phyloP scores from a whole-genome alignment of 35 echinoderm and acorn worm genomes.

The Acanthaster planci region DNA sequence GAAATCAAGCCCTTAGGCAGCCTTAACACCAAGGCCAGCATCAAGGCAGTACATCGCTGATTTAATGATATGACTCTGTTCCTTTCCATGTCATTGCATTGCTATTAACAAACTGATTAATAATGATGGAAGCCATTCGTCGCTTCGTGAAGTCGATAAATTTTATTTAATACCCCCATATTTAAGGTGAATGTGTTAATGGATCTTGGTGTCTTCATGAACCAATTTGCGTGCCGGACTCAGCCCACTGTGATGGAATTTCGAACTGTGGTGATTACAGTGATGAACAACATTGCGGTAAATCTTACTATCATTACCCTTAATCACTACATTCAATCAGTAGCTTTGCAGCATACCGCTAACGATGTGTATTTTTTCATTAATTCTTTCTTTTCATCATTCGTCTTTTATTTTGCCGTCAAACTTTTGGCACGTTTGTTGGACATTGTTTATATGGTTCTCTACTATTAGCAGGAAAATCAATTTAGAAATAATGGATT shows the following conservation, averaged over 20 bases:
- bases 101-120: not conserved
- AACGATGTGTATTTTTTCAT: too few relatives aligned
- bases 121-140: not conserved
- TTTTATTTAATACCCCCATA: not conserved
- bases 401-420: too few relatives aligned
- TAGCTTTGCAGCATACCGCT: too few relatives aligned
- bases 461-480: too few relatives aligned
- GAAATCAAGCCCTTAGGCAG: not conserved
- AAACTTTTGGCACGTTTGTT: too few relatives aligned
- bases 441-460: too few relatives aligned
- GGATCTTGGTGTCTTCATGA: not conserved
- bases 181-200: not conserved
- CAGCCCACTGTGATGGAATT: not conserved
- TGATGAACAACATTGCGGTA: not conserved
- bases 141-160: not conserved
- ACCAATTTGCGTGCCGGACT: not conserved
- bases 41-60: not conserved
- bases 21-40: not conserved
- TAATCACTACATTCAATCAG: not conserved
- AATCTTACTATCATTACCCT: too few relatives aligned
- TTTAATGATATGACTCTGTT: not conserved
- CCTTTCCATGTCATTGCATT: not conserved
- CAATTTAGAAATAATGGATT: too few relatives aligned
- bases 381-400: too few relatives aligned
- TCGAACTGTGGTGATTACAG: conserved; percentile 9